Conservation (phyloP, 1,140 invertebrate genomes). For the Phocides pigmalion region DNA sequence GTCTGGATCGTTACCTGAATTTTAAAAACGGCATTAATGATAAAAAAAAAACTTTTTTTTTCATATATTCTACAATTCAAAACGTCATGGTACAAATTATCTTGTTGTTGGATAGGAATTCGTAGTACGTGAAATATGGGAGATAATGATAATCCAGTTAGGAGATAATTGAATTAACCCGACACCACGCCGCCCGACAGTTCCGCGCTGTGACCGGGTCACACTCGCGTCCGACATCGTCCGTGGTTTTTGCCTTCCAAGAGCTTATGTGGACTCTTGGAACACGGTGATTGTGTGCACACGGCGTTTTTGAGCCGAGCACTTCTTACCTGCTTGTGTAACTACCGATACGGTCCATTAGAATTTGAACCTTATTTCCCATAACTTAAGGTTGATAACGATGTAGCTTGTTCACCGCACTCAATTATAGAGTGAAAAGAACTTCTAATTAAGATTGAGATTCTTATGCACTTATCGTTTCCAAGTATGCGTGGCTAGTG, state of each 20-base stretch:
- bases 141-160: slow-evolving; percentile 22
- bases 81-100: not conserved
- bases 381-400: slow-evolving; percentile 6
- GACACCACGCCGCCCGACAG: slow-evolving; percentile 30
- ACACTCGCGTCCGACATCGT: slow-evolving; percentile 51
- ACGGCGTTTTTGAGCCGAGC: slow-evolving; percentile 54
- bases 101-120: not conserved
- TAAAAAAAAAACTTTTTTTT: no score
- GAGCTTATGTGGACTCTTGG: slow-evolving; percentile 43
- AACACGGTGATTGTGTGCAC: slow-evolving; percentile 59
- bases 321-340: slow-evolving; percentile 20
- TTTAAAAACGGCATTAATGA: no score
- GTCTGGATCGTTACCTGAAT: no score
- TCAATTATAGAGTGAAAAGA: slow-evolving; percentile 31
- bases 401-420: slow-evolving; percentile 10
- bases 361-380: slow-evolving; percentile 14
- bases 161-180: slow-evolving; percentile 29
- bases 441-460: slow-evolving; percentile 33
- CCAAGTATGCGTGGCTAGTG: slow-evolving; percentile 27
- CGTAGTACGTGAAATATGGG: not conserved
- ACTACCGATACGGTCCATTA: not conserved
- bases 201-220: slow-evolving; percentile 71
- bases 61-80: not conserved
- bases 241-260: slow-evolving; percentile 41
- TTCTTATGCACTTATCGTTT: slow-evolving; percentile 33